These are phyloP conservation scores for Sminthurides aquaticus DNA, from an alignment of 2,888 invertebrate genomes.

Conservation along the genomic window DNA sequence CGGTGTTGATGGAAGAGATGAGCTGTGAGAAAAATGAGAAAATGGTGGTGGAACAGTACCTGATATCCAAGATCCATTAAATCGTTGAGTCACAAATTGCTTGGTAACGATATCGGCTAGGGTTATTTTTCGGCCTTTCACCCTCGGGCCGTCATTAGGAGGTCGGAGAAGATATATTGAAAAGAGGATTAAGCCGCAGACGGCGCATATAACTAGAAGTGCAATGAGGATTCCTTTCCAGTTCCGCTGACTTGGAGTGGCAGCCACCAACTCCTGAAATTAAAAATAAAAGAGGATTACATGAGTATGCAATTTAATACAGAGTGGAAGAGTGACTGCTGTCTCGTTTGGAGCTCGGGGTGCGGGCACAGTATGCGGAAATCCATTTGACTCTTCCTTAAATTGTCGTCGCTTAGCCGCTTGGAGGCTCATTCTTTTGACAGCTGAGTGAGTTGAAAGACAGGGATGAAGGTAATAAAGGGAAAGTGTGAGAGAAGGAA, in stretches of 20 bases:
- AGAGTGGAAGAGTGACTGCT: no score
- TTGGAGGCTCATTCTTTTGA: not conserved
- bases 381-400: no score
- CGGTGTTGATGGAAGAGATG: no score
- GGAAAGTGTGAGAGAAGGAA: no score
- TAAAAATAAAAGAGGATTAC: constrained; percentile 16
- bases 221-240: constrained; percentile 93
- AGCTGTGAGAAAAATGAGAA: no score
- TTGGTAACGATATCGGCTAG: constrained; percentile 56
- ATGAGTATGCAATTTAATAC: not conserved
- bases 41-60: no score
- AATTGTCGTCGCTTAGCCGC: no score
- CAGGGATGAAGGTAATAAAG: no score
- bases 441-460: not conserved
- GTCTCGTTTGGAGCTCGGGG: no score
- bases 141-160: constrained; percentile 61
- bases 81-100: constrained; percentile 51
- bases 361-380: no score
- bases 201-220: constrained; percentile 78
- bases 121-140: constrained; percentile 60
- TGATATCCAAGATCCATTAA: constrained; percentile 71
- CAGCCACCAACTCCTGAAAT: constrained; percentile 75
- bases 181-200: constrained; percentile 79
- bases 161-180: constrained; percentile 86
- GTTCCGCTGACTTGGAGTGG: constrained; percentile 78